Conservation (phyloP, 2,888 invertebrate species). For the Allygus modestus region DNA sequence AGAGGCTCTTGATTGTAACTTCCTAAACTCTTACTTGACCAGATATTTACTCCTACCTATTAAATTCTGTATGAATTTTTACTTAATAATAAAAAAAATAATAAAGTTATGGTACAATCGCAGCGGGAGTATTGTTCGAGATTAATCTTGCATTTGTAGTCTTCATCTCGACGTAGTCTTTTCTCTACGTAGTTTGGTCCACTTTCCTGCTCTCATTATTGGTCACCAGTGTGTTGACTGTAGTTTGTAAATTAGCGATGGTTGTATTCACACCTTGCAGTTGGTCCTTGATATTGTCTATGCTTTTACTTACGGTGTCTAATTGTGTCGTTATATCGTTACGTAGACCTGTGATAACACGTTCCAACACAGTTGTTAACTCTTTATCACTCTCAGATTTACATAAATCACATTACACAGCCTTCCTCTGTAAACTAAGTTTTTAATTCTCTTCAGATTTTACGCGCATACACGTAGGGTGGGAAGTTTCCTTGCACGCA, state of each 20-base stretch:
- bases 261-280: neutral
- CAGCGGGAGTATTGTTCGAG: neutral
- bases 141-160: neutral
- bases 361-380: neutral
- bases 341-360: constrained; percentile 1
- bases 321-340: neutral
- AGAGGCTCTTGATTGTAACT: too few relatives aligned
- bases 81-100: too few relatives aligned
- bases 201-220: neutral
- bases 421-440: neutral
- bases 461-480: neutral
- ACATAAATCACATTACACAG: constrained; percentile 25
- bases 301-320: neutral
- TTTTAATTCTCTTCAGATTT: neutral
- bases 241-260: neutral
- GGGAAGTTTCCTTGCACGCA: neutral
- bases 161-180: neutral
- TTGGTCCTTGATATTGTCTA: neutral
- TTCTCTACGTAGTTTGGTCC: neutral
- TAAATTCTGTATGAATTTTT: too few relatives aligned
- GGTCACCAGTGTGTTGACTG: neutral
- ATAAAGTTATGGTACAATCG: too few relatives aligned
- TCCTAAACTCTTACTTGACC: too few relatives aligned
- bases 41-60: too few relatives aligned
- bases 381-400: neutral